Evolutionary conservation across 2,113 vertebrate genomes (phyloP), one percentile per base, ranked within the genome.

Genomic region (Morphnarchus princeps): DNA sequence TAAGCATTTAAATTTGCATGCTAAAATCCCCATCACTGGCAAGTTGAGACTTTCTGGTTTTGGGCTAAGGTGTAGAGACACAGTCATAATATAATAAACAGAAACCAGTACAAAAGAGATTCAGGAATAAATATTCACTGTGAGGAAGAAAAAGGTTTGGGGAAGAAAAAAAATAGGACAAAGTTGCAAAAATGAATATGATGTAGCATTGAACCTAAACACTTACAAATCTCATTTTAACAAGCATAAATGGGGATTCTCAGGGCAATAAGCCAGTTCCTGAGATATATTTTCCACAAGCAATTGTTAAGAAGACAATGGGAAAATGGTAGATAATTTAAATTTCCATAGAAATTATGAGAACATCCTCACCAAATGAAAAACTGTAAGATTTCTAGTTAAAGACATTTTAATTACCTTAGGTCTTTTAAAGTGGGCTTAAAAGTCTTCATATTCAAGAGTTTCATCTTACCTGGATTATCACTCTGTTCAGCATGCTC

Each of bases 401-500:
- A 93, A 87, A 90, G 34, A 49, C 31, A 92, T 92, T 89, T 93
- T 58, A 61, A 90, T 83, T 81, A 57, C 59, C 34, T 87, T 86
- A 82, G 36, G 36, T 92, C 62, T 86, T 73, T 80, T 76, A 91
- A 94, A 95, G 38, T 82, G 54, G 29, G 63, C 38, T 85, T 90
- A 47, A 78, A 95, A 80, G 50, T 77, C 71, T 74, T 94, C 65
- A 82, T 45, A 89, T 65, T 87, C 61, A 94, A 89, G 83, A 89
- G 28, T 87, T 94, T 91, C 18, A 62, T 89, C 67, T 97, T 94
- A 94, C 93, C 89, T 91, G 93, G 62, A 57, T 85, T 91, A 87
- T 77, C 73, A 95, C 74, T 88, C 62, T 95, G 65, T 65, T 95
- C 29, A 2, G 66, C 74, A 87, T 72, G 58, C 54, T 91, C 82